Conservation (phyloP, 2,113 vertebrate species). For the Oncorhynchus kisutch region DNA sequence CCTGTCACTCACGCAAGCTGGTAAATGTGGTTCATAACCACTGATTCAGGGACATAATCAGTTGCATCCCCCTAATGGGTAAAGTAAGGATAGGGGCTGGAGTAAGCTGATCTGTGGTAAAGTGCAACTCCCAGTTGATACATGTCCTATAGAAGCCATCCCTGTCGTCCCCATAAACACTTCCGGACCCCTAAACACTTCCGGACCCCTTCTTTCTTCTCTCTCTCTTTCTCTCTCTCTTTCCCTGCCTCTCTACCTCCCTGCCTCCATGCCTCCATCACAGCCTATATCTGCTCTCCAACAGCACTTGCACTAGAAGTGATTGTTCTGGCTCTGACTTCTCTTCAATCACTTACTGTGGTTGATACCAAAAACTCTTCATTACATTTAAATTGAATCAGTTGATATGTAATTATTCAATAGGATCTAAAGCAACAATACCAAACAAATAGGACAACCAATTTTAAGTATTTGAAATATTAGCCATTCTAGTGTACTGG, state of each 20-base stretch:
- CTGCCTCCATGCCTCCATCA: too few species aligned
- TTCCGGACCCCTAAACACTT: not conserved
- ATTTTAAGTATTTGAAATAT: too few species aligned
- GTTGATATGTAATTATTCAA: not conserved
- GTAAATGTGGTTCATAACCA: not conserved
- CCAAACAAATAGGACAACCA: not conserved
- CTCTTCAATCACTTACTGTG: not conserved
- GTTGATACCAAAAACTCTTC: too few species aligned
- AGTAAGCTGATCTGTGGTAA: too few species aligned
- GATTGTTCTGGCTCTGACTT: not conserved
- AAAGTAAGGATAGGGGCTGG: too few species aligned
- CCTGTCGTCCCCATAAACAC: conserved; percentile 17
- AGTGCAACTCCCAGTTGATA: too few species aligned
- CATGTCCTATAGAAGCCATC: conserved; percentile 21
- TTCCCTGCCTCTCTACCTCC: too few species aligned
- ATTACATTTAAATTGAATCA: not conserved
- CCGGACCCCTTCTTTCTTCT: too few species aligned
- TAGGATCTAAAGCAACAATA: not conserved
- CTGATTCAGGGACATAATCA: not conserved
- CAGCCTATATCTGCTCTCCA: too few species aligned
- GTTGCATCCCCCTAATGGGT: too few species aligned
- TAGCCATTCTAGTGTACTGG: not conserved
- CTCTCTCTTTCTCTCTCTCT: too few species aligned
- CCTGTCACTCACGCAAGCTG: not conserved
- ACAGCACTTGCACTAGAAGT: too few species aligned